Percentiles rank a stretch among this genome's conserved stretches.
Conservation (phyloP, 2,113 vertebrate species). For the Pituophis catenifer region DNA sequence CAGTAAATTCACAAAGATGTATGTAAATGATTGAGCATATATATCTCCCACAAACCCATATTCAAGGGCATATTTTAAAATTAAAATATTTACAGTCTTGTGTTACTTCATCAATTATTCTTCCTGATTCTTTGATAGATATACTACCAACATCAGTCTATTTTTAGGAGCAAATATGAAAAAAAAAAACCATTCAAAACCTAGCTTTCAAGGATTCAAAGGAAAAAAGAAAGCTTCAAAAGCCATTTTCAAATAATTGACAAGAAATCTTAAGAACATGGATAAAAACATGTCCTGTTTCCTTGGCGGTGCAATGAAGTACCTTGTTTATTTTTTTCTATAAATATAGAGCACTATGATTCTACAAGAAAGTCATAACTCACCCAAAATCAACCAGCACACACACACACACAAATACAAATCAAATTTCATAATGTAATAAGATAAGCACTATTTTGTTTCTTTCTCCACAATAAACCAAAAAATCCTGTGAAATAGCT, state of each 20-base stretch:
- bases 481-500: background rate
- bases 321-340: background rate
- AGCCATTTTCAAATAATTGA: background rate
- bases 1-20: background rate
- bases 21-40: background rate
- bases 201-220: background rate
- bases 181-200: background rate
- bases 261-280: background rate
- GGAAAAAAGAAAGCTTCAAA: background rate
- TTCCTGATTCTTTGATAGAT: background rate
- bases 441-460: background rate
- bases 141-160: background rate
- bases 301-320: background rate
- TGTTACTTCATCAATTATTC: background rate
- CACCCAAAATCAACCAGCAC: background rate
- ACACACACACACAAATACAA: background rate
- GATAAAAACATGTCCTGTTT: background rate
- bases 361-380: background rate
- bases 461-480: background rate
- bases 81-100: too few relatives aligned
- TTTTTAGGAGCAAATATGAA: background rate
- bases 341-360: background rate
- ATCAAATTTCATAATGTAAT: background rate
- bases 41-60: background rate
- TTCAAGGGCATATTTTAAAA: background rate